A percentile compares a stretch with the other conserved stretches of the same genome.
phyloP scores from a whole-genome alignment of 2,888 invertebrate genomes.

The Nowickia ferox region DNA sequence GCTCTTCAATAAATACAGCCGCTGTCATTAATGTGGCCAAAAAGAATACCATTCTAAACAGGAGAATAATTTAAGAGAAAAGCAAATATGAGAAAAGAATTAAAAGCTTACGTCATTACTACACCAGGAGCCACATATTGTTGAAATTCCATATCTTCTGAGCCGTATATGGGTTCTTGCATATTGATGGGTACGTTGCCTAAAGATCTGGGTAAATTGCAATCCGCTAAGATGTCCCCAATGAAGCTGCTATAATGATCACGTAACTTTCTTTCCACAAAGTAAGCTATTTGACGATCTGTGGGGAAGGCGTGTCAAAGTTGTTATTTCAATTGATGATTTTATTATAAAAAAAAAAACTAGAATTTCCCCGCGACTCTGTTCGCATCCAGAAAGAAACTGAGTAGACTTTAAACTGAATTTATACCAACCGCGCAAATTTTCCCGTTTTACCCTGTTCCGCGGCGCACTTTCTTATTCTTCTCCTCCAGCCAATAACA shows the following conservation, averaged over 20 bases:
- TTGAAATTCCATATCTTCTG: slow-evolving; percentile 87
- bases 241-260: slow-evolving; percentile 88
- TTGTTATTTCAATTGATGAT: not conserved
- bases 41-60: slow-evolving; percentile 91
- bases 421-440: no score
- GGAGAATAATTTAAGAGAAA: no score
- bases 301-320: slow-evolving; percentile 74
- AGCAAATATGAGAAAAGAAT: not conserved
- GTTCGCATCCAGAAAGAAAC: no score
- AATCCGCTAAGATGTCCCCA: slow-evolving; percentile 86
- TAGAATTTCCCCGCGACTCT: no score
- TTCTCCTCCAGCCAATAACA: no score
- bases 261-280: slow-evolving; percentile 88
- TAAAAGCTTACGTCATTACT: slow-evolving; percentile 88
- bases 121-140: slow-evolving; percentile 94
- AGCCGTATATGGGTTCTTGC: slow-evolving; percentile 88
- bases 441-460: no score
- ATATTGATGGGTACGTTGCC: slow-evolving; percentile 87
- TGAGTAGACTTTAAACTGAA: no score
- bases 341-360: no score
- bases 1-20: slow-evolving; percentile 91
- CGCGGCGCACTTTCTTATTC: no score
- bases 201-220: slow-evolving; percentile 85
- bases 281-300: slow-evolving; percentile 93
- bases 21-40: slow-evolving; percentile 93